Conservation (phyloP, 2,797 vertebrate genomes). For the Rhinella marina region DNA sequence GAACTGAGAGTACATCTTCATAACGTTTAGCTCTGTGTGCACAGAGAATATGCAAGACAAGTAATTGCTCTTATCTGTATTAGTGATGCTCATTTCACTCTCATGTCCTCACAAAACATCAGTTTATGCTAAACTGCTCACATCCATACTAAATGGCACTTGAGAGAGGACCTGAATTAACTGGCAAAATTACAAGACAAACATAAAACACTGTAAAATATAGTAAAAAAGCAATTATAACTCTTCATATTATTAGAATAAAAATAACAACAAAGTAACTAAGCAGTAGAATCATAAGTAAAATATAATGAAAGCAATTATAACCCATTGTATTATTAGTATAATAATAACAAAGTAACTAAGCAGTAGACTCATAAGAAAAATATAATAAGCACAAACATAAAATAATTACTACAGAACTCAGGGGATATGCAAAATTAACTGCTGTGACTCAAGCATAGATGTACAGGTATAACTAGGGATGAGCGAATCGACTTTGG, state of each 20-base stretch:
- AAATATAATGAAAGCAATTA: neutral
- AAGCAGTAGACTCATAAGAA: neutral
- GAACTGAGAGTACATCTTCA: neutral
- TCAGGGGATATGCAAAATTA: neutral
- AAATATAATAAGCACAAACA: neutral
- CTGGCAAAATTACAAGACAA: neutral
- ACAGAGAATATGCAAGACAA: constrained; percentile 10
- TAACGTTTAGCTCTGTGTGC: neutral
- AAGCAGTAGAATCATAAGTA: neutral
- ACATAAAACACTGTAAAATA: neutral
- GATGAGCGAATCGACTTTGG: too few species aligned
- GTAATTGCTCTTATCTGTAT: constrained; percentile 27
- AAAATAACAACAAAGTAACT: neutral
- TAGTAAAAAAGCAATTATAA: neutral
- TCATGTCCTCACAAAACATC: constrained; percentile 29
- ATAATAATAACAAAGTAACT: neutral
- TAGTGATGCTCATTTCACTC: constrained; percentile 50
- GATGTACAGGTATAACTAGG: neutral
- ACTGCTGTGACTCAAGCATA: neutral
- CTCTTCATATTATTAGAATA: neutral
- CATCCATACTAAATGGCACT: constrained; percentile 27
- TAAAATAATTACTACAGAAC: neutral
- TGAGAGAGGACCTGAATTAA: neutral
- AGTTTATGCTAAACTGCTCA: constrained; percentile 5
- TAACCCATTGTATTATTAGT: too few species aligned